A percentile compares a stretch with the other conserved stretches of the same genome.
These are phyloP conservation scores for Callopanchax toddi DNA, from an alignment of 2,113 vertebrate species.

Conservation along the genomic window DNA sequence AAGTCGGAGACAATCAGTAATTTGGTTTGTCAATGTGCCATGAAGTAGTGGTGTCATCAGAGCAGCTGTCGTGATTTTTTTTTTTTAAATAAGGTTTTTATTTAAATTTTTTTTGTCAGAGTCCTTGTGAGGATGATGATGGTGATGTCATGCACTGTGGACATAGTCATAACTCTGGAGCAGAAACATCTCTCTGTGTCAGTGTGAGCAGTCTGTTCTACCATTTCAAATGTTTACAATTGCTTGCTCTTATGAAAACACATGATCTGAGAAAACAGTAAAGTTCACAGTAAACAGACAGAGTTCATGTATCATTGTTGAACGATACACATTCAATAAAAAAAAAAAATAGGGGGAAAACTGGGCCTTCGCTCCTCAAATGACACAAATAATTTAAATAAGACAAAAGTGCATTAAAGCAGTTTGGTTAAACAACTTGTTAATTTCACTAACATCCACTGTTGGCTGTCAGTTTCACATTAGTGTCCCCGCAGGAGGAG, in stretches of 20 bases:
- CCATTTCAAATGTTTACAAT: constrained; percentile 76
- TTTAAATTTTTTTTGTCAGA: constrained; percentile 32
- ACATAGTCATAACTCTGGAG: constrained; percentile 46
- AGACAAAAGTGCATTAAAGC: no score
- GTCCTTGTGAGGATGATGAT: constrained; percentile 21
- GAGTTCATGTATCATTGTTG: constrained; percentile 40
- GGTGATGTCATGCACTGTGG: constrained; percentile 60
- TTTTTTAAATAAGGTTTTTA: constrained; percentile 1
- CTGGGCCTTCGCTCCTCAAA: no score
- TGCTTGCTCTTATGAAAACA: constrained; percentile 66
- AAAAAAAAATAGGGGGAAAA: no score
- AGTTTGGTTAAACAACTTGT: background rate
- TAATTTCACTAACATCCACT: no score
- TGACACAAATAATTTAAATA: no score
- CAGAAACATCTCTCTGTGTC: constrained; percentile 45
- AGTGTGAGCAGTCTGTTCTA: constrained; percentile 61
- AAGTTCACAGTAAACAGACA: constrained; percentile 62
- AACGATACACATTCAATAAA: background rate
- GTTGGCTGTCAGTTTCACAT: no score
- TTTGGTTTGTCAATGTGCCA: constrained; percentile 71
- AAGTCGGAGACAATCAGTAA: constrained; percentile 80
- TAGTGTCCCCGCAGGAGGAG: constrained; percentile 13
- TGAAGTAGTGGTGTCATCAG: constrained; percentile 56
- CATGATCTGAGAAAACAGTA: constrained; percentile 65
- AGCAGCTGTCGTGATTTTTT: constrained; percentile 27